Conservation (phyloP, 2,797 vertebrate genomes). For the Xyrichtys novacula region DNA sequence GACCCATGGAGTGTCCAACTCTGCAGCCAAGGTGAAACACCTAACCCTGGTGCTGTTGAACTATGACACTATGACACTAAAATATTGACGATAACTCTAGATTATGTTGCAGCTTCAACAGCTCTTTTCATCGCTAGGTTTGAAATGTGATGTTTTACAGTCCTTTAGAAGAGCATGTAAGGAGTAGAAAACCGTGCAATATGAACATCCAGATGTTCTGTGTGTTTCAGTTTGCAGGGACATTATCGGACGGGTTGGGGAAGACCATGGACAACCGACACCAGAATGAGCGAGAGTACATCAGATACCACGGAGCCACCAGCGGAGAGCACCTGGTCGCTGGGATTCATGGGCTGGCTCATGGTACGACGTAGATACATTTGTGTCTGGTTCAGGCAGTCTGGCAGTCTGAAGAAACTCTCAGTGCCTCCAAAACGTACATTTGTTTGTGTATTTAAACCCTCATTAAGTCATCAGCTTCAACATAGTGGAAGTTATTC, state of each 20-base stretch:
- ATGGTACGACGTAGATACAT: slow-evolving; percentile 83
- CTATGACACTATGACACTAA: no score
- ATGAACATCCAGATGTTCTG: background rate
- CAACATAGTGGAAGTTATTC: no score
- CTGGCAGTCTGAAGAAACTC: no score
- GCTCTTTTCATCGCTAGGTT: no score
- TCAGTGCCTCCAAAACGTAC: no score
- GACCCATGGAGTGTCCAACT: slow-evolving; percentile 98
- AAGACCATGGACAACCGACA: slow-evolving; percentile 99
- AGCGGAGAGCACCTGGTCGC: slow-evolving; percentile 97
- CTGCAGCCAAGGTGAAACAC: slow-evolving; percentile 92
- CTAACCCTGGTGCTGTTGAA: background rate
- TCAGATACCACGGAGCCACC: slow-evolving; percentile 95
- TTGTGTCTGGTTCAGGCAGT: no score
- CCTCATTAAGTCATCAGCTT: no score
- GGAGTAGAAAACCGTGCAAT: background rate
- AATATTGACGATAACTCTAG: no score
- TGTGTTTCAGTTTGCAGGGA: slow-evolving; percentile 91
- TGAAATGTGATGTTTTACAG: no score
- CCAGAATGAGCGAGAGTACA: slow-evolving; percentile 95
- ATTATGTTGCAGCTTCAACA: no score
- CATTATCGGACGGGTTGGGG: slow-evolving; percentile 94
- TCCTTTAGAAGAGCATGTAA: no score
- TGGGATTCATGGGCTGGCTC: slow-evolving; percentile 96
- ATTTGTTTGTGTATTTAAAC: no score